Conservation (phyloP, 2,113 vertebrate species). For the Limnothrissa miodon region DNA sequence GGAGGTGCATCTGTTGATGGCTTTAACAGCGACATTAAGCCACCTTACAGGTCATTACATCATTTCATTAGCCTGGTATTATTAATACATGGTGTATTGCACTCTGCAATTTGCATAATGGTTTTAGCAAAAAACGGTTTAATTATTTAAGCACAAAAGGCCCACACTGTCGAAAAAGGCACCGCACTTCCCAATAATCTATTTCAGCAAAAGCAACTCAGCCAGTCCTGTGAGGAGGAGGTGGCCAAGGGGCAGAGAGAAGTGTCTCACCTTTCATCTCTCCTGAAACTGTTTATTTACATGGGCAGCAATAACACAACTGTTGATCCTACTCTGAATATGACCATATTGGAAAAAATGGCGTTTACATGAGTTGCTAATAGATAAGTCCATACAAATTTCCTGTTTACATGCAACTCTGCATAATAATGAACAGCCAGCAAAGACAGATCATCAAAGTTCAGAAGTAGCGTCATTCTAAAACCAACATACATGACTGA, state of each 20-base stretch:
- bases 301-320: no score
- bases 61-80: not conserved
- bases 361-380: no score
- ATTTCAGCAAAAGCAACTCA: not conserved
- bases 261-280: not conserved
- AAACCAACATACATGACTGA: no score
- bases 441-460: no score
- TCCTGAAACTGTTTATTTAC: no score
- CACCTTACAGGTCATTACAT: slow-evolving; percentile 1
- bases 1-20: not conserved
- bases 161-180: not conserved
- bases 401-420: no score
- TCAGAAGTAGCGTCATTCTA: no score
- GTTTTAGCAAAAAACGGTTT: not conserved
- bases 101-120: not conserved
- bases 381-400: no score
- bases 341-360: no score
- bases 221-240: not conserved
- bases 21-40: not conserved
- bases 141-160: slow-evolving; percentile 12
- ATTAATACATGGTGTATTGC: not conserved
- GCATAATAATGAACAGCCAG: no score
- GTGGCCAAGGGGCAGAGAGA: no score
- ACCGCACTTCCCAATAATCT: not conserved
- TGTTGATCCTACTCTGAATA: no score